Evolutionary conservation across 2,113 vertebrate genomes (phyloP), one percentile per base, ranked within the genome.

Genomic region (human): DNA sequence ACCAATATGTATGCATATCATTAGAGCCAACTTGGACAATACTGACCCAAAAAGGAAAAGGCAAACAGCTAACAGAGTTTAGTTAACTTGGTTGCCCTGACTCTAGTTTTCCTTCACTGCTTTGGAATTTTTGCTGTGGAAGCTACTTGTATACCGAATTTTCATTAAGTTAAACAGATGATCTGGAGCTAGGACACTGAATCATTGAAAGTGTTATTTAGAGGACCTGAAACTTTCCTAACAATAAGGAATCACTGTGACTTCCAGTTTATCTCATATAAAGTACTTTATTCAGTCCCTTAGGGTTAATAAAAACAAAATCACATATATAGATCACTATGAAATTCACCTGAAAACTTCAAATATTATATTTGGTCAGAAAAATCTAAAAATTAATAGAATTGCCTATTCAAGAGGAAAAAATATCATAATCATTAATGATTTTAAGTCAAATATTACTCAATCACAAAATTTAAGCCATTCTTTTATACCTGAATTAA

Each of bases 401-500:
- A 83, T 55, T 81, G 5, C 18, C n/a, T 50, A 86, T 17, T 93
- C 55, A 80, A 94, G 27, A 57, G 40, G 22, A 84, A 95, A 92
- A 97, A 59, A 90, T 76, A 91, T 72, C 32, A 78, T 25, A 82
- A 70, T 45, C n/a, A 82, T 61, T 78, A 89, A 81, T 83, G 32
- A 76, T 83, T 82, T 84, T 16, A 1, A n/a, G 38, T 43, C 57
- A 97, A 85, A 91, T 43, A 95, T 45, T 7, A 97, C 20, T 20
- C 25, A 75, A 40, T 79, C 30, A 94, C 80, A 25, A 91, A 95
- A 94, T 68, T 18, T 89, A 94, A 66, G 13, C 8, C 32, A 79
- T 86, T 97, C 22, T 72, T 90, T 91, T 83, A 84, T 81, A 6
- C 5, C 12, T 5, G 64, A 86, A 35, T 92, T 89, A 97, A 90